Conservation (phyloP, 2,797 vertebrate genomes). For the Notolepis coatsorum region DNA sequence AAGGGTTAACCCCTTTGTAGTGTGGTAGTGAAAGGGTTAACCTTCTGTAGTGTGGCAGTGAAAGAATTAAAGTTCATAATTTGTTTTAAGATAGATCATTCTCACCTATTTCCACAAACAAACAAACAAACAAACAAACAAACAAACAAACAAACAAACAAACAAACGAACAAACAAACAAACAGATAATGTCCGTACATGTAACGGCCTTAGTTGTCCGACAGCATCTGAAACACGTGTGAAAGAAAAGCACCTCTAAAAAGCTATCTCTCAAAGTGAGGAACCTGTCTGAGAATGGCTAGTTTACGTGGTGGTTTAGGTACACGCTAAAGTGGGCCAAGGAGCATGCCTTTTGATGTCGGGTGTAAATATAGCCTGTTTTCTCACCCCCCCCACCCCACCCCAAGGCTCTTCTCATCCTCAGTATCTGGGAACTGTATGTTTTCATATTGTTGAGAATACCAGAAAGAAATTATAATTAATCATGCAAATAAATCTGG, state of each 20-base stretch:
- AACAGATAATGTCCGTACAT: too few relatives aligned
- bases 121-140: too few relatives aligned
- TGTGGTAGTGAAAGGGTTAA: too few relatives aligned
- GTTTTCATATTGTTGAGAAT: conserved; percentile 67
- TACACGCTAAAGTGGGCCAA: conserved; percentile 56
- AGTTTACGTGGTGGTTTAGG: conserved; percentile 11
- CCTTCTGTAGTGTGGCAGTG: too few relatives aligned
- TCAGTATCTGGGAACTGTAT: conserved; percentile 42
- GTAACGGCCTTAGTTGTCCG: too few relatives aligned
- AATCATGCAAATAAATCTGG: conserved; percentile 72
- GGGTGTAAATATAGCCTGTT: conserved; percentile 62
- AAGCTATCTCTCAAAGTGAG: neutral
- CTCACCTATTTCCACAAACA: neutral
- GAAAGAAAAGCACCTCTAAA: neutral
- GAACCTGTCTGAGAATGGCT: neutral
- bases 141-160: too few relatives aligned
- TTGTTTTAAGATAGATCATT: too few relatives aligned
- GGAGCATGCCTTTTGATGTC: conserved; percentile 42
- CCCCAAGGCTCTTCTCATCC: conserved; percentile 27
- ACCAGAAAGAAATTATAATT: conserved; percentile 72
- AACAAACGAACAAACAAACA: too few relatives aligned
- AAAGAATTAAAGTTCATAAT: too few relatives aligned
- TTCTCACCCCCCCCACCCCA: conserved; percentile 1
- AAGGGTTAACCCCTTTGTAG: too few relatives aligned
- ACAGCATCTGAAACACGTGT: too few relatives aligned